Evolutionary conservation across 2,797 vertebrate genomes (phyloP).

Genomic region (Threskiornis aethiopicus): DNA sequence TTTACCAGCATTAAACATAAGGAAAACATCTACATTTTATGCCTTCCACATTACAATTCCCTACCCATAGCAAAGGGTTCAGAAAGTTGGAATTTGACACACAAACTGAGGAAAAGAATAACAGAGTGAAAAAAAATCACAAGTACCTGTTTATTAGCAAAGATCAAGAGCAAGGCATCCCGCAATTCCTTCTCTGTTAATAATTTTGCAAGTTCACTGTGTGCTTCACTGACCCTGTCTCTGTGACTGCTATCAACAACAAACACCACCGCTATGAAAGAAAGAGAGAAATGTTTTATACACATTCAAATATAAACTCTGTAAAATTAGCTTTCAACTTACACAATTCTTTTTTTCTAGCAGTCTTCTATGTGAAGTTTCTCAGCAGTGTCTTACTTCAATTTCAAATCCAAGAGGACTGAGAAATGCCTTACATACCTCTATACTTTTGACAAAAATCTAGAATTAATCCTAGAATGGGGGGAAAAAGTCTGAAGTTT

Average conservation of each 20-base stretch:
- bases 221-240: constrained; percentile 94
- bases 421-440: background rate
- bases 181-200: constrained; percentile 96
- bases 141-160: constrained; percentile 97
- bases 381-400: background rate
- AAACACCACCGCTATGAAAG: constrained; percentile 90
- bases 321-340: background rate
- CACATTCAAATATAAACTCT: background rate
- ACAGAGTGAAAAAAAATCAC: background rate
- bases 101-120: background rate
- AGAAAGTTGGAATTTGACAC: background rate
- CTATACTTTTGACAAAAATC: background rate
- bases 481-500: background rate
- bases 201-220: constrained; percentile 95
- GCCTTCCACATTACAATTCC: background rate
- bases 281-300: background rate
- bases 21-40: background rate
- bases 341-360: background rate
- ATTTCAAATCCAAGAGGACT: background rate
- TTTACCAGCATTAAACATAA: background rate
- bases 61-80: background rate
- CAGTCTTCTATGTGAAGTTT: background rate
- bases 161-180: constrained; percentile 94
- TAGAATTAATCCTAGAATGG: background rate
- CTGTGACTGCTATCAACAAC: constrained; percentile 97